phyloP scores from a whole-genome alignment of 2,797 vertebrate genomes.

The Esox masquinongy region DNA sequence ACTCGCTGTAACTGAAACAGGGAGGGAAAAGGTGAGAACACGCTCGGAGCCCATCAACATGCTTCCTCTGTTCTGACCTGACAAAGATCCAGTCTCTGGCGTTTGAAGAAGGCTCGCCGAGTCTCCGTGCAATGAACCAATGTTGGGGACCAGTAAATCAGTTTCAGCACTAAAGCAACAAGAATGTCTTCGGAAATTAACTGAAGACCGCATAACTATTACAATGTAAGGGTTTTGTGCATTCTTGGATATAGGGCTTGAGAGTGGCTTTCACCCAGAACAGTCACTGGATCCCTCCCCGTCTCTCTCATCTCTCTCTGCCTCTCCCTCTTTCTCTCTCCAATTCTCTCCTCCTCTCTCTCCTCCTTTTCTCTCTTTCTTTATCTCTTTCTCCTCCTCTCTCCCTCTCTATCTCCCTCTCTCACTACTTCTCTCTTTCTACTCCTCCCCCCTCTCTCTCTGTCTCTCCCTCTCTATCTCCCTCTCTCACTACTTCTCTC shows the following conservation, averaged over 20 bases:
- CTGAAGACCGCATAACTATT: constrained; percentile 34
- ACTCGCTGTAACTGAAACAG: background rate
- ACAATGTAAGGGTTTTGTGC: constrained; percentile 16
- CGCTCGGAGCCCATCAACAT: constrained; percentile 20
- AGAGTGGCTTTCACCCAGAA: constrained; percentile 38
- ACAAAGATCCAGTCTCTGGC: constrained; percentile 39
- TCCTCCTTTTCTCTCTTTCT: background rate
- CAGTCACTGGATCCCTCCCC: constrained; percentile 11
- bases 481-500: background rate
- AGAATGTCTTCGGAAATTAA: constrained; percentile 42
- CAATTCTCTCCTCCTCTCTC: too few species aligned
- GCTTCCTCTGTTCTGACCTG: constrained; percentile 28
- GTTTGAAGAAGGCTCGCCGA: constrained; percentile 27
- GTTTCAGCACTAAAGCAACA: constrained; percentile 38
- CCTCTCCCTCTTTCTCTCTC: background rate
- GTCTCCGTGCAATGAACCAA: constrained; percentile 35
- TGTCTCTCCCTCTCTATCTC: background rate
- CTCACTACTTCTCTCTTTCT: background rate
- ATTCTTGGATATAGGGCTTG: constrained; percentile 21
- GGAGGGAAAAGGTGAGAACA: background rate
- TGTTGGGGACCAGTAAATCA: constrained; percentile 34
- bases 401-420: background rate
- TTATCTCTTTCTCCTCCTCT: too few species aligned
- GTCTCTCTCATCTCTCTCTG: background rate
- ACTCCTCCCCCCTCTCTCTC: too few species aligned